phyloP scores from a whole-genome alignment of 2,888 invertebrate species.

The Ophion obscuratus region DNA sequence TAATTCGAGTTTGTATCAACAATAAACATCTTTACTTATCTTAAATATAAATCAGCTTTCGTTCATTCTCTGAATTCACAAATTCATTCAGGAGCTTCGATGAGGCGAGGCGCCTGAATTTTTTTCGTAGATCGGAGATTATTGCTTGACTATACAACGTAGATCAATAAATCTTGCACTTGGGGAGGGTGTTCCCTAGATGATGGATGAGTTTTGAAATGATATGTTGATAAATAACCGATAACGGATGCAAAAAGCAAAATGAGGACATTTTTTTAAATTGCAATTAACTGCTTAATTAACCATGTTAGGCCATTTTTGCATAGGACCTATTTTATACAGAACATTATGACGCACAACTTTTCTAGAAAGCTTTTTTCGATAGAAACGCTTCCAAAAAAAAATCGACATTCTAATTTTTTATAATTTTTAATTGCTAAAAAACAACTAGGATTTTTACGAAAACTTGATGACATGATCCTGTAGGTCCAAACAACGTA shows the following conservation, averaged over 20 bases:
- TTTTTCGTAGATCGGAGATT: not conserved
- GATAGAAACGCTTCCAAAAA: not conserved
- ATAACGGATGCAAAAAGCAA: conserved; percentile 6
- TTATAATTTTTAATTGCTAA: not conserved
- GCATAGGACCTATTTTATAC: not conserved
- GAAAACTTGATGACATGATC: not conserved
- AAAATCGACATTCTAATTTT: not conserved
- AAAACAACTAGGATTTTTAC: conserved; percentile 2
- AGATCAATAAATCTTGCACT: not conserved
- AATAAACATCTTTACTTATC: too few relatives aligned
- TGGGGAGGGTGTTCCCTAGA: not conserved
- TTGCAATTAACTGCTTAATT: conserved; percentile 1
- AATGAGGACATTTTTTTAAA: not conserved
- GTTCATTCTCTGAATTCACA: too few relatives aligned
- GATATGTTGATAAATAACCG: not conserved
- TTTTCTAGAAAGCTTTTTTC: too few relatives aligned
- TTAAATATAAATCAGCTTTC: too few relatives aligned
- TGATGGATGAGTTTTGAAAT: conserved; percentile 6
- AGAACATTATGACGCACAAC: too few relatives aligned
- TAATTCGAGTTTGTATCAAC: too few relatives aligned
- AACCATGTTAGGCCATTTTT: conserved; percentile 1
- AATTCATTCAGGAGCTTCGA: too few relatives aligned
- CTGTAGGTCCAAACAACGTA: not conserved
- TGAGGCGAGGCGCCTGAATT: too few relatives aligned
- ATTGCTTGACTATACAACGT: conserved; percentile 2